Base-by-base conservation (phyloP, 2,888 invertebrate genomes). In the Thereva nobilitata region DNA sequence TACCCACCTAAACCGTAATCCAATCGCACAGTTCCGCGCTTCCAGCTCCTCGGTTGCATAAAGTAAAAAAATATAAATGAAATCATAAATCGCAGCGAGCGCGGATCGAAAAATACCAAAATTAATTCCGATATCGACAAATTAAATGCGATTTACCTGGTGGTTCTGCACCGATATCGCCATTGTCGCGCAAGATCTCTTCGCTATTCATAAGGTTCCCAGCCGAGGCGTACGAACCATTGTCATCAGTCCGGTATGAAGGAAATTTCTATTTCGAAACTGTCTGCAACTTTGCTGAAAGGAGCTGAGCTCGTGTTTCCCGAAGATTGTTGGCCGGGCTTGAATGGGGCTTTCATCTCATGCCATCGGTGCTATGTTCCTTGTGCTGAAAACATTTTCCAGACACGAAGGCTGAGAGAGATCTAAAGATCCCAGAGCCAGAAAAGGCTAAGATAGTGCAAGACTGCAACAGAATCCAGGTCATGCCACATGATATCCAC, bases 401-500 rank as follows among this genome's bases (percentile, higher is more conserved):
- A 61, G 61, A 61, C 61, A 37, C 61, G 61, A 50, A 61, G 61
- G 61, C 61, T 61, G 50, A 49, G 23, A 23, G 23, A 23, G 23
- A 23, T 23, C 23, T 23, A 23, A 23, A 61, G 45, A 61, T 61
- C 61, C 50, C n/a, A 9, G 61, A 50, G 38, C 61, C 57, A 59
- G 57, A 59, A n/a, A n/a, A 59, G 57, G 57, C 50, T 61, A 49
- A 59, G 61, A 61, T 61, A 61, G 41, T 61, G 61, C 50, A 23
- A 23, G 23, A 23, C 23, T 61, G 50, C 61, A 50, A 23, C 55
- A 47, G 61, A 61, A 61, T 61, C 50, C 61, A 61, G 61, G 61
- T 61, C 61, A 61, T 40, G 61, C 61, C 41, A 61, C 45, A 50
- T 23, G 61, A 40, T 61, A 61, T 23, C 61, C 50, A 61, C 61